Base-by-base conservation (phyloP, 2,797 vertebrate species). In the Netta rufina region DNA sequence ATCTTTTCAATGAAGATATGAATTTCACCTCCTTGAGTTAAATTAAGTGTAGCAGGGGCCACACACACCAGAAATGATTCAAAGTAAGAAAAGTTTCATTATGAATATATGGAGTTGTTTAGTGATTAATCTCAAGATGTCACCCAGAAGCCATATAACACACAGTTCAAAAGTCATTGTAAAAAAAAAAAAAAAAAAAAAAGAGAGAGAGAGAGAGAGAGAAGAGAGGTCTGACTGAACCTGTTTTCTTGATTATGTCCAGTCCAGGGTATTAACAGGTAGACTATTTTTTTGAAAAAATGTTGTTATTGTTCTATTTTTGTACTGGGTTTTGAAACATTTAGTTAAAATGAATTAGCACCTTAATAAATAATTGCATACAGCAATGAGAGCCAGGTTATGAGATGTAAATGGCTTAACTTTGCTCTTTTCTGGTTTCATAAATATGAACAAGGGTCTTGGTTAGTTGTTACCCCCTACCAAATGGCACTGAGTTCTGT, bases 21-120 rank as follows among this genome's bases (percentile, higher is more conserved):
- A 84, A 43, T 8, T 56, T 65, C 47, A 49, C 6, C 33, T 45
- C 25, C 43, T 71, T 32, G 25, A 30, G 43, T 16, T 36, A 39
- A 32, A 27, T 69, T 30, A 28, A 57, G 57, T 1, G 14, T 45
- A 30, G 21, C 27, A 74, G 38, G 20, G 33, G 9, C 18, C 12
- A 4, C 30, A 56, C 30, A 18, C 69, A 36, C n/a, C 17, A 27
- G 2, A 12, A 41, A 22, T 25, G 38, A 54, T 25, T 22, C 27
- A 4, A 8, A 47, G 32, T n/a, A n/a, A n/a, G 43, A 25, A 61
- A 30, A 1, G 28, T 28, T 25, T 32, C 25, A 1, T 4, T 28
- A 12, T 12, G 11, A 27, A 28, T 2, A 2, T 32, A 13, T 1
- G 32, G 13, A 39, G n/a, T 11, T 4, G 2, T 27, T 54, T 45